Evolutionary conservation across 1,140 invertebrate species (phyloP), one percentile per base, ranked within the genome.

Genomic region (Zophobas morio): DNA sequence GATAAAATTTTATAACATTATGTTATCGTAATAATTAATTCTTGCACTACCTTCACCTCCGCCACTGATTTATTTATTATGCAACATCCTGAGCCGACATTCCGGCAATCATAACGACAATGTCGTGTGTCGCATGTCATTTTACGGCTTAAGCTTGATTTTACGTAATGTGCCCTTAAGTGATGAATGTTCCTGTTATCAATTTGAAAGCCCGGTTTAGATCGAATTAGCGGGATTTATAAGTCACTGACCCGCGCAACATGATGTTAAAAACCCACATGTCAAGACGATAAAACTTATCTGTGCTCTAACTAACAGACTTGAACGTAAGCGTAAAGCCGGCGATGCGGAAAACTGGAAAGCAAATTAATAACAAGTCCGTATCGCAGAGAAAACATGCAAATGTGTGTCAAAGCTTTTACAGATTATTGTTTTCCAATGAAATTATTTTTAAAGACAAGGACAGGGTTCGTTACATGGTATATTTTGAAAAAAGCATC

Each of bases 241-340:
- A 66, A 66, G 60, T 66, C 39, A 66, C 37, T 66, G 60, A 66
- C 39, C 60, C 60, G 60, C 39, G 20, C 60, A 66, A 66, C n/a
- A 5, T 40, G 60, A 46, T 66, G 60, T 66, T 66, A 66, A 66
- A 66, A 66, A 66, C 39, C 60, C 60, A 66, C 60, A 66, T 42
- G 60, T 40, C 60, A 66, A 47, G 4, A 20, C 20, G 39, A 66
- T 32, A 32, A 66, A 42, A 66, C 37, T 40, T 51, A 51, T 20
- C 49, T 51, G 49, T 66, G 40, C 20, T 40, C 37, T 66, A 66
- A 66, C 54, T 5, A 51, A 51, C 49, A 51, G 49, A 51, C 49
- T 51, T 51, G 49, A 51, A 51, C 49, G 49, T 51, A 51, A 51
- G 49, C 49, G 49, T 20, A 51, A 57, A 57, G 34, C 34, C 34